Evolutionary conservation across 2,113 vertebrate genomes (phyloP), one percentile per base, ranked within the genome.

Genomic region (Entosphenus tridentatus): DNA sequence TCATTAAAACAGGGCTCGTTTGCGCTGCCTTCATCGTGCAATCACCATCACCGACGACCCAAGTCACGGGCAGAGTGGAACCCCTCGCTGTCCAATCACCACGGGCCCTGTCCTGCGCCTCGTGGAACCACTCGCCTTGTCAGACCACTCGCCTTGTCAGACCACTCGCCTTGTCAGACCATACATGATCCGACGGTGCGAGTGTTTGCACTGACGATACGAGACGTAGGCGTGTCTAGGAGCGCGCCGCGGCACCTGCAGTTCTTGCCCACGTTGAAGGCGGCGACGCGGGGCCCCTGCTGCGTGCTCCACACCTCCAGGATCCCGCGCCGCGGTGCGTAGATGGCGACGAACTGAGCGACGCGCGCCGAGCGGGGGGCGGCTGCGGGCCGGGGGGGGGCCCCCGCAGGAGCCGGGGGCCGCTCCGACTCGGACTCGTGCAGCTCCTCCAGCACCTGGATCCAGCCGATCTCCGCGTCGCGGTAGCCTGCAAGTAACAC

Each of bases 221-320:
- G 18, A 39, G 39, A 7, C 39, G 39, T 39, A 39, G 6, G 39
- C 6, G 39, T 39, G 39, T 39, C 39, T 39, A 39, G 39, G 39
- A 39, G 39, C 39, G 39, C 39, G 39, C 39, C 39, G 39, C 21
- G 75, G 72, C 75, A 95, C 93, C 87, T 86, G 80, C 93, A 98
- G 69, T 95, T 81, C 70, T 96, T 96, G 2, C 93, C 93, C 69
- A 98, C 90, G 0, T 88, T 98, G 77, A 98, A 98, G 16, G 93
- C 93, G 14, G 87, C 93, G 0, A 98, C 87, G 1, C 93, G 79
- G 67, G 93, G 92, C 2, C 93, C 93, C 71, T 95, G 89, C 73
- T 95, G 90, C 0, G 86, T 95, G 71, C 81, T 87, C 93, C 93
- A 98, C 71, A 96, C 87, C 80, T 98, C 93, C 74, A 98, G 76